Evolutionary conservation across 2,888 invertebrate genomes (phyloP).

Genomic region (Andrena dorsata): DNA sequence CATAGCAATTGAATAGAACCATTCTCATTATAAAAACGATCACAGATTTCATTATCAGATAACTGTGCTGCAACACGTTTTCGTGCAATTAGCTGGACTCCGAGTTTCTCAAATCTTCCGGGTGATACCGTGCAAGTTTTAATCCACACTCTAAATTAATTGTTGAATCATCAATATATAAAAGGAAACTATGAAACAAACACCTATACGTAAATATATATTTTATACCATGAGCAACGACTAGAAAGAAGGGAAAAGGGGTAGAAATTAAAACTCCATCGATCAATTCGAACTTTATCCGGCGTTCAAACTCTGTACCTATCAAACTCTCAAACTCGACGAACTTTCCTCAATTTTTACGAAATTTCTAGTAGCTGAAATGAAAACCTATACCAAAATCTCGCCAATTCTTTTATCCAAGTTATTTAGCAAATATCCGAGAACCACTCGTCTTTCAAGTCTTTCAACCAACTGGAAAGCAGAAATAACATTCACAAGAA

Average conservation of each 20-base stretch:
- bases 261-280: background rate
- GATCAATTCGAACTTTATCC: background rate
- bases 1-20: constrained; percentile 13
- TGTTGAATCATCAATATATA: background rate
- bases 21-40: constrained; percentile 47
- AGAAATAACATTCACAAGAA: background rate
- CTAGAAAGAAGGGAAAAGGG: background rate
- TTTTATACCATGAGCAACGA: background rate
- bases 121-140: background rate
- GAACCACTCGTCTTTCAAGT: background rate
- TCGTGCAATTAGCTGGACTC: background rate
- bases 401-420: background rate
- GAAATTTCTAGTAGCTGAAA: background rate
- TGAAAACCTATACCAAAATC: background rate
- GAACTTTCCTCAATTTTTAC: background rate
- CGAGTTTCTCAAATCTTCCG: background rate
- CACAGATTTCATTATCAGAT: constrained; percentile 34
- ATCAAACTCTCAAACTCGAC: background rate
- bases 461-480: no score
- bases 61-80: background rate
- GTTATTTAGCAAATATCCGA: background rate
- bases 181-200: background rate
- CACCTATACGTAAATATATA: no score
- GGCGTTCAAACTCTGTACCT: background rate
- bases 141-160: background rate